Evolutionary conservation across 2,797 vertebrate genomes (phyloP).

Genomic region (Morus bassanus): DNA sequence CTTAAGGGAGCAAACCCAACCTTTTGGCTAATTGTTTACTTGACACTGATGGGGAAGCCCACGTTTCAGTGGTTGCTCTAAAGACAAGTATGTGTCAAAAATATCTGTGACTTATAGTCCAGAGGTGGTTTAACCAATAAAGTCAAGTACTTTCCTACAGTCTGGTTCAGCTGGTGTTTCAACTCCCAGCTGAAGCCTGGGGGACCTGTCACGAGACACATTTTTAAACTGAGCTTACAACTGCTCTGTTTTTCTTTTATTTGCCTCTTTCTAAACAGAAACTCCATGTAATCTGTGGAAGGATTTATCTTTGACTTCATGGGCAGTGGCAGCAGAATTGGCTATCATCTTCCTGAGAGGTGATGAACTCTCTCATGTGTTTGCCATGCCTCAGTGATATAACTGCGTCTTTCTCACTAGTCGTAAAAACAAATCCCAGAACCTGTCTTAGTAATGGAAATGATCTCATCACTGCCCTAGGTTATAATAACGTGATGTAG

Average conservation of each 20-base stretch:
- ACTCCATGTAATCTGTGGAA: background rate
- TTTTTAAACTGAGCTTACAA: background rate
- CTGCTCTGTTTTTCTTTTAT: background rate
- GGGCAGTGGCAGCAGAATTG: background rate
- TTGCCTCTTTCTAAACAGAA: background rate
- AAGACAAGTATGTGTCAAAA: background rate
- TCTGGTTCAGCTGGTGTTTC: background rate
- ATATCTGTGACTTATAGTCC: background rate
- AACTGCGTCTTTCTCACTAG: background rate
- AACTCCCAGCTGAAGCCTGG: background rate
- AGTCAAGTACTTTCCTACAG: background rate
- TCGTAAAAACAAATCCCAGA: slow-evolving; percentile 46
- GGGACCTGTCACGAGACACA: background rate
- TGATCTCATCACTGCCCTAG: slow-evolving; percentile 21
- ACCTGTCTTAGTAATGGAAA: slow-evolving; percentile 38
- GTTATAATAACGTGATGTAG: slow-evolving; percentile 32
- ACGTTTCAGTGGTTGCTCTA: background rate
- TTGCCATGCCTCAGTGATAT: background rate
- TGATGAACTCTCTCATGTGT: background rate
- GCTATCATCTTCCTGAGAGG: background rate
- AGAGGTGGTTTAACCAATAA: background rate
- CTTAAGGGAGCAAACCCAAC: background rate
- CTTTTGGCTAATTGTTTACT: background rate
- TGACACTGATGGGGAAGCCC: background rate
- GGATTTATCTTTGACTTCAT: background rate